Evolutionary conservation across 2,888 invertebrate genomes (phyloP).

Genomic region (Brachyptera putata): DNA sequence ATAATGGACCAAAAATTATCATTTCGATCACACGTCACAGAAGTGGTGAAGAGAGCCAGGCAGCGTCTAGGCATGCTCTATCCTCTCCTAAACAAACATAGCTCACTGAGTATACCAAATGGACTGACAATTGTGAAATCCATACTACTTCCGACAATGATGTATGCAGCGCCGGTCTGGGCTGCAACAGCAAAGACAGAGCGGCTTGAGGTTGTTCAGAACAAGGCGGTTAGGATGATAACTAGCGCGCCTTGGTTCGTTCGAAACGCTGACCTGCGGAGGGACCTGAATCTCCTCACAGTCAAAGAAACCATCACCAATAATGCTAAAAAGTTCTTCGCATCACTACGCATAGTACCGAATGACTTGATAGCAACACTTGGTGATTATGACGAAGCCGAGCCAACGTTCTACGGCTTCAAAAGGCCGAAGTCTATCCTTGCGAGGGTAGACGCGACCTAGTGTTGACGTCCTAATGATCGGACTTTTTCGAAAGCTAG

Average conservation of each 20-base stretch:
- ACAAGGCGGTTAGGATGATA: not conserved
- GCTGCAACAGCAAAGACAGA: not conserved
- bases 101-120: not conserved
- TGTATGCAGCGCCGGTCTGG: not conserved
- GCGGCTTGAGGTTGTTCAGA: not conserved
- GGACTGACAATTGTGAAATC: not conserved
- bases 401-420: no score
- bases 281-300: no score
- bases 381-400: no score
- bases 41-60: not conserved
- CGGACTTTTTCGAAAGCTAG: no score
- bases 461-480: no score
- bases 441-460: no score
- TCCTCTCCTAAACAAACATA: not conserved
- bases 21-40: not conserved
- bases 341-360: no score
- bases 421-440: no score
- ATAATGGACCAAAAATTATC: not conserved
- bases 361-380: no score
- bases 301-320: no score
- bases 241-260: not conserved
- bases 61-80: not conserved
- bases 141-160: not conserved
- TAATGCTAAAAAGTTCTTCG: no score
- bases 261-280: not conserved